Percentiles rank a stretch among this genome's conserved stretches.
phyloP scores from a whole-genome alignment of 2,113 vertebrate species.

The Andinoacara biseriatus region DNA sequence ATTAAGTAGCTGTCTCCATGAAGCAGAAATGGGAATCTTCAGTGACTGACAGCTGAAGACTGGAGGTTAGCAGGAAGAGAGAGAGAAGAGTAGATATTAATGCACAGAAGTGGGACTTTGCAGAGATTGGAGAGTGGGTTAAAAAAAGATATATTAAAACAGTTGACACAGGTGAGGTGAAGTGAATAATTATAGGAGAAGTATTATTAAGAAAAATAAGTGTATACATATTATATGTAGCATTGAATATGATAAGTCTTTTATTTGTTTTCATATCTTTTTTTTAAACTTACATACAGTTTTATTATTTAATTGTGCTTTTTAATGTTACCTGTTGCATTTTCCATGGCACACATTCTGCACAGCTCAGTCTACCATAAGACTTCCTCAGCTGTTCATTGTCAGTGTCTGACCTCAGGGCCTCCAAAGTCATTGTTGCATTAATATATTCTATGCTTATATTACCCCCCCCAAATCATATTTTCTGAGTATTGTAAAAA shows the following conservation, averaged over 20 bases:
- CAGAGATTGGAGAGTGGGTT: constrained; percentile 3
- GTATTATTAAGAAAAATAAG: not conserved
- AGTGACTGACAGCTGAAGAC: constrained; percentile 42
- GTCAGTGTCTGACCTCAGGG: not conserved
- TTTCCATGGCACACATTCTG: not conserved
- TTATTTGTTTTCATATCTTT: constrained; percentile 4
- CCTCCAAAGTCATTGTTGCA: not conserved
- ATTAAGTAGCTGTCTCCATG: constrained; percentile 54
- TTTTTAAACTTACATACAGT: not conserved
- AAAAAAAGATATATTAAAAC: constrained; percentile 15
- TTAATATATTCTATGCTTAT: not conserved
- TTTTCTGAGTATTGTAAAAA: not conserved
- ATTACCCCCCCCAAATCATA: not conserved
- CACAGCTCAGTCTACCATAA: not conserved
- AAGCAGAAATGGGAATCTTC: constrained; percentile 37
- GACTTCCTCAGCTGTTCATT: not conserved
- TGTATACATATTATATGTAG: not conserved
- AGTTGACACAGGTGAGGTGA: constrained; percentile 20
- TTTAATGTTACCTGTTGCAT: not conserved
- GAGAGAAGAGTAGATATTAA: not conserved
- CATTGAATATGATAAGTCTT: not conserved
- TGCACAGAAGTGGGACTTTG: constrained; percentile 5
- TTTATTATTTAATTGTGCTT: not conserved
- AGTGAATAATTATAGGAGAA: not conserved
- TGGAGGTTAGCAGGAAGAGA: constrained; percentile 9